Conservation (phyloP, 2,888 invertebrate species). For the Phorcus lineatus region DNA sequence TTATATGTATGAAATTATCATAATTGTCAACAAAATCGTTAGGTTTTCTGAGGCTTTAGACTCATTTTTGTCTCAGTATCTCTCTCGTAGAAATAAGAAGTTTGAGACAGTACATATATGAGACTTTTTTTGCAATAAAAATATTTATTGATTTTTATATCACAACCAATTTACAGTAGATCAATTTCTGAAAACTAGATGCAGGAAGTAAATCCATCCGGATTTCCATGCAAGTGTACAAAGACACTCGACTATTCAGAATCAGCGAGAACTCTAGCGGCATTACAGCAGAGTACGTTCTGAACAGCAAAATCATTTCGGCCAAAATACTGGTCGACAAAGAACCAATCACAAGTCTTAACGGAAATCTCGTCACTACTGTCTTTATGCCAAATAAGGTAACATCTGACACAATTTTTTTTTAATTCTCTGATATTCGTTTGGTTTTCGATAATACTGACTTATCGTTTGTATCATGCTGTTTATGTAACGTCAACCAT, state of each 20-base stretch:
- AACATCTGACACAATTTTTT: background rate
- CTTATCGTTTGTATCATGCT: no score
- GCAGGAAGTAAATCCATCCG: constrained; percentile 2
- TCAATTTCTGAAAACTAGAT: no score
- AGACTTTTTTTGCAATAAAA: no score
- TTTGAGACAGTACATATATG: no score
- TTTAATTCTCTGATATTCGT: background rate
- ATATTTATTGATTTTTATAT: no score
- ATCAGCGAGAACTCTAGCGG: background rate
- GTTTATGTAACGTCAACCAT: no score
- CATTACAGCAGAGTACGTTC: background rate
- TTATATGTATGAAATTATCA: no score
- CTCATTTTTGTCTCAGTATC: no score
- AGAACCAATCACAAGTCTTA: constrained; percentile 39
- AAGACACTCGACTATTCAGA: constrained; percentile 41
- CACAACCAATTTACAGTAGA: no score
- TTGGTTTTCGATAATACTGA: background rate
- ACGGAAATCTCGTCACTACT: constrained; percentile 42
- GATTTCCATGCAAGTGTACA: constrained; percentile 45
- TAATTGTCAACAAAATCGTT: no score
- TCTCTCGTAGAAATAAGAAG: no score
- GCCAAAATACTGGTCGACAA: constrained; percentile 39
- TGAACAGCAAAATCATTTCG: constrained; percentile 43
- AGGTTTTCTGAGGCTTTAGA: no score
- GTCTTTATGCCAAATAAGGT: constrained; percentile 51